A percentile compares a stretch with the other conserved stretches of the same genome.
Conservation (phyloP, 2,797 vertebrate species). For the Sebastes hopkinsi region DNA sequence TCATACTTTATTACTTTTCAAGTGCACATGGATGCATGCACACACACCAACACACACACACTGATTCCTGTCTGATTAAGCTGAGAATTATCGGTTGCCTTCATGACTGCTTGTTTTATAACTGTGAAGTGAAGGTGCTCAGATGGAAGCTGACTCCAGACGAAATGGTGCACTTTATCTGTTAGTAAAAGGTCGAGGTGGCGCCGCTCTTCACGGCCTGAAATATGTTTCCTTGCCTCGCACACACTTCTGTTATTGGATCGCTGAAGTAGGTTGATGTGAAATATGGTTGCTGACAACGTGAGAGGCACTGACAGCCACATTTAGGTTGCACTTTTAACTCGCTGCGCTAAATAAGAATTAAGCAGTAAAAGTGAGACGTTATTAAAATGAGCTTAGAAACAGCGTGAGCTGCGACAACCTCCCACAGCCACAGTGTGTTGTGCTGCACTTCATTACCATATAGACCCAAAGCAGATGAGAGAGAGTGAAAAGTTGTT, state of each 20-base stretch:
- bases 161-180: slow-evolving; percentile 2
- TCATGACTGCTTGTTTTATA: neutral
- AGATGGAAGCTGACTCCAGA: slow-evolving; percentile 15
- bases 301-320: slow-evolving; percentile 7
- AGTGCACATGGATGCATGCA: neutral
- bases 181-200: slow-evolving; percentile 19
- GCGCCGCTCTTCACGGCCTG: neutral
- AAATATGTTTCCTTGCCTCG: neutral
- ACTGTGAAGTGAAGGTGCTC: neutral
- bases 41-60: neutral
- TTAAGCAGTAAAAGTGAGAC: slow-evolving; percentile 7
- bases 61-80: neutral
- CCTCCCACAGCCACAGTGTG: slow-evolving; percentile 9
- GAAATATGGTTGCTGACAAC: slow-evolving; percentile 14
- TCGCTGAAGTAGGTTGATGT: neutral
- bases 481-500: slow-evolving; percentile 11
- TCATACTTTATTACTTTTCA: neutral
- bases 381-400: slow-evolving; percentile 33
- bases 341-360: slow-evolving; percentile 12
- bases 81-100: neutral
- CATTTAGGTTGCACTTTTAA: slow-evolving; percentile 9
- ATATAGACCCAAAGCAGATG: slow-evolving; percentile 20
- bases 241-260: neutral
- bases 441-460: slow-evolving; percentile 32
- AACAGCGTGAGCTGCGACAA: slow-evolving; percentile 8